Percentiles rank a stretch among this genome's conserved stretches.
phyloP scores from a whole-genome alignment of 2,888 invertebrate genomes.

The Oxytorus armatus region DNA sequence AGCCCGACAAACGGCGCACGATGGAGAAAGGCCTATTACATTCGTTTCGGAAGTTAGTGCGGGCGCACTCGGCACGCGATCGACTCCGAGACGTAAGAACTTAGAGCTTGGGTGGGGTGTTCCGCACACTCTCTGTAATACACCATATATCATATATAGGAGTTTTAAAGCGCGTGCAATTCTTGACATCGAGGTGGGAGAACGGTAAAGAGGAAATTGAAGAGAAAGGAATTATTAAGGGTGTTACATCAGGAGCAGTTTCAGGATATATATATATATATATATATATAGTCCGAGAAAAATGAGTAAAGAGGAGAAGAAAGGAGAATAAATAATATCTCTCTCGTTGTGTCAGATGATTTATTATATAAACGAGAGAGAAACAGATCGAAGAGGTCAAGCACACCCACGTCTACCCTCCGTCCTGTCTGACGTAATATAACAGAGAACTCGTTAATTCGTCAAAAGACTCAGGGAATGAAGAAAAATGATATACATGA shows the following conservation, averaged over 20 bases:
- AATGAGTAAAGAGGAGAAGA: conserved; percentile 10
- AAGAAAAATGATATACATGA: background rate
- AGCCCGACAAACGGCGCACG: conserved; percentile 58
- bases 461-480: background rate
- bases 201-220: conserved; percentile 53
- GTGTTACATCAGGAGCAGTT: conserved; percentile 49
- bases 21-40: conserved; percentile 68
- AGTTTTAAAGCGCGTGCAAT: conserved; percentile 53
- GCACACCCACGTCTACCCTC: conserved; percentile 49
- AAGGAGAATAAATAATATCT: background rate
- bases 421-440: conserved; percentile 53
- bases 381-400: conserved; percentile 34
- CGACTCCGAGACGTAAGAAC: conserved; percentile 59
- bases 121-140: conserved; percentile 6
- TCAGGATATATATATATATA: too few relatives aligned
- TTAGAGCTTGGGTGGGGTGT: conserved; percentile 22
- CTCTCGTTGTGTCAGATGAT: conserved; percentile 25
- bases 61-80: conserved; percentile 64
- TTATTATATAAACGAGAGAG: background rate
- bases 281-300: conserved; percentile 2
- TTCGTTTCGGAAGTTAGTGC: conserved; percentile 66
- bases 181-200: conserved; percentile 23
- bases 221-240: conserved; percentile 52
- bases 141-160: background rate
- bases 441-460: conserved; percentile 23